Percentiles rank a stretch among this genome's conserved stretches.
Evolutionary conservation across 2,797 vertebrate species (phyloP).

Genomic region (Ctenosaura bakeri): DNA sequence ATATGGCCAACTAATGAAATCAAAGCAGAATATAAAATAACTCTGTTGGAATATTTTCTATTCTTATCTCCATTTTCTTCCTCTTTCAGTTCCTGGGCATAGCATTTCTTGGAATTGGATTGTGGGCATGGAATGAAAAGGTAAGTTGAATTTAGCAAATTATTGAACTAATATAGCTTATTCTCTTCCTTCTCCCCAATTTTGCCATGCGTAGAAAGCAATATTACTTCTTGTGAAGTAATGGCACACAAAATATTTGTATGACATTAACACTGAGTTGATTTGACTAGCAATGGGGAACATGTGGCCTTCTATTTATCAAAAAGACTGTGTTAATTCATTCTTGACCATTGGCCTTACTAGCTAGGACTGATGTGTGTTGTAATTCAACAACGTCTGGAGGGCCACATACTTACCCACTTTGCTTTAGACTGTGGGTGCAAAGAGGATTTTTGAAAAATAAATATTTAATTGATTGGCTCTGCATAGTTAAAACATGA

Average conservation of each 20-base stretch:
- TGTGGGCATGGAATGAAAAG: constrained; percentile 99
- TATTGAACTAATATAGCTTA: not conserved
- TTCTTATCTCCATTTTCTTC: constrained; percentile 32
- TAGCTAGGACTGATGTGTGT: not conserved
- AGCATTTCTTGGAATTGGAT: constrained; percentile 95
- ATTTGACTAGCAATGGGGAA: not conserved
- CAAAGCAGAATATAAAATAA: not conserved
- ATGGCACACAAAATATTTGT: not conserved
- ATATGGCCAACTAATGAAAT: not conserved
- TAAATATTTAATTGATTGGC: not conserved
- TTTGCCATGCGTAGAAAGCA: constrained; percentile 18
- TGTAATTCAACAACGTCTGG: not conserved
- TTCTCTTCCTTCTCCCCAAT: constrained; percentile 4
- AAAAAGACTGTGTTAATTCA: not conserved
- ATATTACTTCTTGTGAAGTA: not conserved
- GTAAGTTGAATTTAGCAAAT: constrained; percentile 79
- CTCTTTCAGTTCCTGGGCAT: constrained; percentile 92
- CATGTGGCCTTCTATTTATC: not conserved
- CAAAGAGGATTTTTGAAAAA: no score
- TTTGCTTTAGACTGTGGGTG: not conserved
- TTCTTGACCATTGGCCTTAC: not conserved
- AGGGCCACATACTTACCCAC: not conserved
- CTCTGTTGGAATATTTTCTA: not conserved
- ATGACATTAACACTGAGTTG: not conserved
- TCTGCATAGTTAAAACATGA: not conserved